Evolutionary conservation across 2,797 vertebrate genomes (phyloP).

Genomic region (Philypnodon macrostomus): DNA sequence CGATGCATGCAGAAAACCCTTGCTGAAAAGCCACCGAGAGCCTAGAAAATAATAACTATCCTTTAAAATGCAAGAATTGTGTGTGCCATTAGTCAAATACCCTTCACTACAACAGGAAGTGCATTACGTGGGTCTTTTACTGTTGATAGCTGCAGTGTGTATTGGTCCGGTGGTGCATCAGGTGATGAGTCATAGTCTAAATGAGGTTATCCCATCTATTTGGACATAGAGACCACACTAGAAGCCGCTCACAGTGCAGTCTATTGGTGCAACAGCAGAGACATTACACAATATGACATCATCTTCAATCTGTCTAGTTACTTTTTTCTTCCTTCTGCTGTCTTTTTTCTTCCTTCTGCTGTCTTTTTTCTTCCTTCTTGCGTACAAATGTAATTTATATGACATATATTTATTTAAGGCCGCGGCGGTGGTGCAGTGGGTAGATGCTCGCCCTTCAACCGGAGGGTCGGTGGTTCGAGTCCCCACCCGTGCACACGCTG

Average conservation of each 20-base stretch:
- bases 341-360: too few relatives aligned
- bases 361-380: too few relatives aligned
- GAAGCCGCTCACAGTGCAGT: conserved; percentile 44
- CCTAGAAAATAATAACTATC: conserved; percentile 15
- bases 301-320: conserved; percentile 27
- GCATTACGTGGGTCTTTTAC: conserved; percentile 32
- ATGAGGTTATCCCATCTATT: conserved; percentile 62
- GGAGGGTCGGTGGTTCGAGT: too few relatives aligned
- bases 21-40: not conserved
- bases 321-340: too few relatives aligned
- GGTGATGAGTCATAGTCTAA: conserved; percentile 64
- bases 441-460: too few relatives aligned
- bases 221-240: conserved; percentile 52
- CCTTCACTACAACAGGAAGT: conserved; percentile 30
- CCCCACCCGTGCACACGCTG: too few relatives aligned
- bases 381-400: too few relatives aligned
- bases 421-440: too few relatives aligned
- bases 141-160: conserved; percentile 17
- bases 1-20: not conserved
- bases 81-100: conserved; percentile 22
- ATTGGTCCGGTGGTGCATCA: conserved; percentile 48
- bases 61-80: conserved; percentile 19
- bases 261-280: conserved; percentile 62
- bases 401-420: too few relatives aligned
- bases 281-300: conserved; percentile 60